These are phyloP conservation scores for Tachina fera DNA, from an alignment of 2,888 invertebrate genomes.

Conservation along the genomic window DNA sequence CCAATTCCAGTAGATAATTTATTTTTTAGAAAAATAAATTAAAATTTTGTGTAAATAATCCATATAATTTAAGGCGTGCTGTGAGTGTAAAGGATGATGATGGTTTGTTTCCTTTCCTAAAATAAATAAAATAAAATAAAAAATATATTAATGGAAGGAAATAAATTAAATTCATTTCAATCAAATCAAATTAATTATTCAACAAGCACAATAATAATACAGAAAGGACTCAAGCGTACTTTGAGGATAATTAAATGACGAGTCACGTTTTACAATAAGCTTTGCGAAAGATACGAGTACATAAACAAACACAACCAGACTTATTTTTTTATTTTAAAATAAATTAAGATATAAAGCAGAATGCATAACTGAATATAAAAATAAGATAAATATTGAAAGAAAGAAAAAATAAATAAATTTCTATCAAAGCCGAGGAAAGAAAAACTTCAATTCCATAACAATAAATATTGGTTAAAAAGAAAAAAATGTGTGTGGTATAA, in stretches of 20 bases:
- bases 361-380: not conserved
- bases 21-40: slow-evolving; percentile 33
- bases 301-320: slow-evolving; percentile 28
- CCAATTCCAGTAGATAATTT: slow-evolving; percentile 31
- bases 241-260: slow-evolving; percentile 41
- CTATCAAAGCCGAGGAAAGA: slow-evolving; percentile 14
- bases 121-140: slow-evolving; percentile 24
- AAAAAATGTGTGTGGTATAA: slow-evolving; percentile 12
- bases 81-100: slow-evolving; percentile 20
- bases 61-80: slow-evolving; percentile 62
- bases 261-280: slow-evolving; percentile 56
- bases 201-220: not conserved
- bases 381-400: slow-evolving; percentile 18
- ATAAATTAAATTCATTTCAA: not conserved
- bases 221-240: slow-evolving; percentile 1
- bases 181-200: slow-evolving; percentile 32
- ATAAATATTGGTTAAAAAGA: slow-evolving; percentile 59
- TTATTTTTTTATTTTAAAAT: not conserved
- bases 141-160: slow-evolving; percentile 16
- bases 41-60: slow-evolving; percentile 56
- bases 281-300: not conserved
- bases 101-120: slow-evolving; percentile 25
- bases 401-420: slow-evolving; percentile 48
- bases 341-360: slow-evolving; percentile 17
- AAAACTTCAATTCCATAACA: slow-evolving; percentile 27